Conservation (phyloP, 2,797 vertebrate genomes). For the Scyliorhinus canicula region DNA sequence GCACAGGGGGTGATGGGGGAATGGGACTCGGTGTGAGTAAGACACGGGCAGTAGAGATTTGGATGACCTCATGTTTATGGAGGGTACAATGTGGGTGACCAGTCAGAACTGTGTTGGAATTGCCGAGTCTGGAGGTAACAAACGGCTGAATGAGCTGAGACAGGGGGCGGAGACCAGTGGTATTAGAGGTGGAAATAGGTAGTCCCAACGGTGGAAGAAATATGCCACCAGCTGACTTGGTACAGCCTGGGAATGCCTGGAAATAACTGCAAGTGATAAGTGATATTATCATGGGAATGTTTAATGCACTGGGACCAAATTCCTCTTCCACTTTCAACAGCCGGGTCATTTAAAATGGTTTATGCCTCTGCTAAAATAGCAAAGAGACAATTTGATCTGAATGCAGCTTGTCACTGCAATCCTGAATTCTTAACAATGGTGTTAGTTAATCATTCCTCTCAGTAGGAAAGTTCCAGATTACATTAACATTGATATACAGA, state of each 20-base stretch:
- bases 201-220: neutral
- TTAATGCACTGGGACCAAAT: neutral
- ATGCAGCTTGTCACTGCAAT: neutral
- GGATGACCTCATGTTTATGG: neutral
- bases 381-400: neutral
- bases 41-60: neutral
- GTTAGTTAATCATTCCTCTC: neutral
- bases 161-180: neutral
- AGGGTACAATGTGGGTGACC: neutral
- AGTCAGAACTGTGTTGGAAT: too few species aligned
- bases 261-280: neutral
- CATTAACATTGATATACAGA: neutral
- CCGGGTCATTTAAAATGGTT: neutral
- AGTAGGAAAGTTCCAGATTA: neutral
- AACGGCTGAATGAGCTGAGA: neutral
- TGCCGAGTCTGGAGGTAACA: too few species aligned
- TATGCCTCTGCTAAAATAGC: neutral
- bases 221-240: neutral
- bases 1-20: neutral
- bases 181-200: neutral
- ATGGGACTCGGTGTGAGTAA: neutral
- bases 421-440: neutral
- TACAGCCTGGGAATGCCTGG: neutral
- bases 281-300: neutral
- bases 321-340: neutral